phyloP scores from a whole-genome alignment of 2,888 invertebrate genomes.

The Tanypteryx hageni region DNA sequence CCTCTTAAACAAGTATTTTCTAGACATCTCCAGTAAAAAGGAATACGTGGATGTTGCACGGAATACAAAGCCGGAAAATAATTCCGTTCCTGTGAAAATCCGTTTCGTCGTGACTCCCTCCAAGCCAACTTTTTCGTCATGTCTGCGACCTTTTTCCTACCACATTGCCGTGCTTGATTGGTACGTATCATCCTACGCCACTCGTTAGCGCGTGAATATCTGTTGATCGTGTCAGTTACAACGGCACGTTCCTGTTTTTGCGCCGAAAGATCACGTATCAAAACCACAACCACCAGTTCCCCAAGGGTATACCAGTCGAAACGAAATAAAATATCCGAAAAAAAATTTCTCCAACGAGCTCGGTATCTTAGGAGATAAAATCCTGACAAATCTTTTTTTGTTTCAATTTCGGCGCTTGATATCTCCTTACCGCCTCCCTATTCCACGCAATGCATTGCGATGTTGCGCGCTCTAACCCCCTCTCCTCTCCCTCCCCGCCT shows the following conservation, averaged over 20 bases:
- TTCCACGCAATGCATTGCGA: background rate
- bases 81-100: too few species aligned
- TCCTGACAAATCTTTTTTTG: background rate
- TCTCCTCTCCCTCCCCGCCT: background rate
- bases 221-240: constrained; percentile 19
- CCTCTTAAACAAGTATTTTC: too few species aligned
- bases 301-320: background rate
- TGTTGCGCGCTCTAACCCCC: background rate
- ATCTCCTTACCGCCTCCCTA: background rate
- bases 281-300: background rate
- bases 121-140: background rate
- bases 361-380: background rate
- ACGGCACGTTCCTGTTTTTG: background rate
- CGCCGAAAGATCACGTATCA: background rate
- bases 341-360: constrained; percentile 17
- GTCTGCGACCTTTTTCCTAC: background rate
- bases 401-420: background rate
- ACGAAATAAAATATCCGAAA: background rate
- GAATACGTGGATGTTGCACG: too few species aligned
- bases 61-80: too few species aligned
- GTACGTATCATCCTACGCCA: background rate
- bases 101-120: background rate
- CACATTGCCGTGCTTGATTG: constrained; percentile 2
- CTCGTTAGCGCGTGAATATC: constrained; percentile 16
- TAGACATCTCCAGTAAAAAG: too few species aligned